Conservation (phyloP, 2,888 invertebrate genomes). For the Pimpla rufipes region DNA sequence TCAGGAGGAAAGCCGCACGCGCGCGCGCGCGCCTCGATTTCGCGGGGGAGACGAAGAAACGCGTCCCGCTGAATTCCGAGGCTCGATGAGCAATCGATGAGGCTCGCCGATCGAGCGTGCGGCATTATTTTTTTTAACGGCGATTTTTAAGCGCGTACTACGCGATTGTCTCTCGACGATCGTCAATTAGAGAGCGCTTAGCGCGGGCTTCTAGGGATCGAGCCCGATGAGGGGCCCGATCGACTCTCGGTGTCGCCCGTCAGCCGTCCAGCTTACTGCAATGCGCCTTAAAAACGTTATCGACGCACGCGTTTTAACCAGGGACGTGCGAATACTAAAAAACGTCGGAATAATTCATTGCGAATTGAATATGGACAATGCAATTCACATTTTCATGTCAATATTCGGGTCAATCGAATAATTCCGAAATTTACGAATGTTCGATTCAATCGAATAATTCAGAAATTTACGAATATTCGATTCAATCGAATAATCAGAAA, state of each 20-base stretch:
- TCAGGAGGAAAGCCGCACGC: conserved; percentile 53
- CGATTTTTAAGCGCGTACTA: background rate
- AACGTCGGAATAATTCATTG: too few species aligned
- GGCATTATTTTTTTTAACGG: conserved; percentile 16
- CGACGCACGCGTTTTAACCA: conserved; percentile 16
- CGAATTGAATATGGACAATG: too few species aligned
- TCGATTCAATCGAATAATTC: too few species aligned
- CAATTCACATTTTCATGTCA: too few species aligned
- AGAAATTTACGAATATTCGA: too few species aligned
- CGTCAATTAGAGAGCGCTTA: background rate
- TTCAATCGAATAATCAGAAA: too few species aligned
- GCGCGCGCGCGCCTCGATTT: conserved; percentile 22
- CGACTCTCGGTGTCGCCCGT: conserved; percentile 21
- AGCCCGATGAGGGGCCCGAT: conserved; percentile 49
- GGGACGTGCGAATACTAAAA: too few species aligned
- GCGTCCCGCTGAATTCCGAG: conserved; percentile 18
- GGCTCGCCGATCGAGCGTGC: too few species aligned
- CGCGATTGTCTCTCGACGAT: background rate
- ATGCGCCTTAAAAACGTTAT: conserved; percentile 39
- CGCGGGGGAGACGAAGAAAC: conserved; percentile 16
- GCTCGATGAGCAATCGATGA: too few species aligned
- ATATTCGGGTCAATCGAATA: too few species aligned
- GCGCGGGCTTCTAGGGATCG: conserved; percentile 10
- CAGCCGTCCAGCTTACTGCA: conserved; percentile 46
- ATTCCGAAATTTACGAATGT: too few species aligned